Percentiles rank a stretch among this genome's conserved stretches.
Evolutionary conservation across 1,140 invertebrate genomes (phyloP).

Genomic region (Drosophila leontia): DNA sequence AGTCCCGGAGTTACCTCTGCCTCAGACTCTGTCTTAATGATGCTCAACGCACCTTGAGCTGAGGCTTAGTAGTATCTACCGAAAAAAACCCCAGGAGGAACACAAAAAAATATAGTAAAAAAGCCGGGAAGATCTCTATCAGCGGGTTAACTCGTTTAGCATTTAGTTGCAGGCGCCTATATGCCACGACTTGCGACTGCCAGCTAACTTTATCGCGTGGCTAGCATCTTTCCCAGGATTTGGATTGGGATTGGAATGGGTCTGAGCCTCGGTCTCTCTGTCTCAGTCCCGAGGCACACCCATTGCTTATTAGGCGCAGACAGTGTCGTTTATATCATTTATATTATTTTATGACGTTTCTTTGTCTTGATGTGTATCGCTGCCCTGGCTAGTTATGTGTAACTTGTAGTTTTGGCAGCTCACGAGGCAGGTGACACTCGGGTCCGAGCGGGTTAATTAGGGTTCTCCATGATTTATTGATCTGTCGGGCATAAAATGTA

Average conservation of each 20-base stretch:
- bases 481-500: conserved; percentile 50
- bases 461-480: conserved; percentile 81
- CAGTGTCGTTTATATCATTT: conserved; percentile 84
- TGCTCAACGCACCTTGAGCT: conserved; percentile 74
- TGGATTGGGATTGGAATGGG: conserved; percentile 29
- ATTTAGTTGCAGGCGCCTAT: conserved; percentile 82
- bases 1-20: conserved; percentile 25
- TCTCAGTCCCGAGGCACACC: conserved; percentile 19
- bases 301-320: conserved; percentile 77
- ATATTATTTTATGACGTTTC: conserved; percentile 80
- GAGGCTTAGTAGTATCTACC: conserved; percentile 71
- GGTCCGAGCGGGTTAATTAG: conserved; percentile 68
- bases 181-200: conserved; percentile 16
- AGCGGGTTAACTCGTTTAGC: conserved; percentile 83
- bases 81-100: conserved; percentile 34
- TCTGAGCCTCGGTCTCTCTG: not conserved
- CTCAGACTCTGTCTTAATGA: conserved; percentile 64
- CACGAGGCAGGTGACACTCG: conserved; percentile 69
- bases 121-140: conserved; percentile 75
- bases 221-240: conserved; percentile 80
- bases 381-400: conserved; percentile 49
- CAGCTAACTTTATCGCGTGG: conserved; percentile 65
- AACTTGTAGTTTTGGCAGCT: conserved; percentile 62
- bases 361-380: conserved; percentile 16
- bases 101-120: conserved; percentile 22